Evolutionary conservation across 92 coral and sea anemone species (phyloP), one percentile per base, ranked within the genome.

Genomic region (Actinernus sp.): DNA sequence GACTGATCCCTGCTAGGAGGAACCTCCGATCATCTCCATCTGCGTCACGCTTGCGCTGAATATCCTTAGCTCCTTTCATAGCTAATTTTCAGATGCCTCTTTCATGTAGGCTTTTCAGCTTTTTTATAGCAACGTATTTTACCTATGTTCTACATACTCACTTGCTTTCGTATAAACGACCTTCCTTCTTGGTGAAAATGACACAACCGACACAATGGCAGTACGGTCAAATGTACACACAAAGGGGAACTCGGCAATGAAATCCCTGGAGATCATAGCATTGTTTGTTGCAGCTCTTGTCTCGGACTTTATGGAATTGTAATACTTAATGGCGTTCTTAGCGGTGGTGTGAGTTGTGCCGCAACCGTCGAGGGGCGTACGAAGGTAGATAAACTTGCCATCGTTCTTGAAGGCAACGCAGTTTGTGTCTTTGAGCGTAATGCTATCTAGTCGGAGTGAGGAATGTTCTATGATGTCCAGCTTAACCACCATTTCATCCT

Each of bases 161-260:
- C 97, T 51, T 48, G 92, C 59, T 52, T 53, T 85, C 23, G 86
- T 76, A 80, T 86, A 90, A 41, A 90, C 34, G n/a, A 90, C 84
- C 73, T 82, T 87, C 39, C 76, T 68, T 18, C 97, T 71, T 8
- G 97, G 97, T 2, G 93, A 81, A 33, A 90, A 90, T 49, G 85
- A 74, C 18, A 73, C 88, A 1, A 90, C 97, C 13, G 97, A 90
- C 55, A 90, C 22, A 13, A 80, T 49, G 14, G 83, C 74, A 2
- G 93, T 52, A 21, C 97, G 79, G 10, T 84, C 73, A 47, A 48
- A 90, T 1, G 86, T 53, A 27, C 97, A 90, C 83, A 71, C 73
- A 76, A 90, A 86, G 1, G 97, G 97, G 49, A 81, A 90, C 47
- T 79, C 73, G 5, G 97, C 97, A 29, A 80, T 82, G 41, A 86